A percentile compares a stretch with the other conserved stretches of the same genome.
These are phyloP conservation scores for Zaprionus bogoriensis DNA, from an alignment of 2,888 invertebrate species.

Conservation along the genomic window DNA sequence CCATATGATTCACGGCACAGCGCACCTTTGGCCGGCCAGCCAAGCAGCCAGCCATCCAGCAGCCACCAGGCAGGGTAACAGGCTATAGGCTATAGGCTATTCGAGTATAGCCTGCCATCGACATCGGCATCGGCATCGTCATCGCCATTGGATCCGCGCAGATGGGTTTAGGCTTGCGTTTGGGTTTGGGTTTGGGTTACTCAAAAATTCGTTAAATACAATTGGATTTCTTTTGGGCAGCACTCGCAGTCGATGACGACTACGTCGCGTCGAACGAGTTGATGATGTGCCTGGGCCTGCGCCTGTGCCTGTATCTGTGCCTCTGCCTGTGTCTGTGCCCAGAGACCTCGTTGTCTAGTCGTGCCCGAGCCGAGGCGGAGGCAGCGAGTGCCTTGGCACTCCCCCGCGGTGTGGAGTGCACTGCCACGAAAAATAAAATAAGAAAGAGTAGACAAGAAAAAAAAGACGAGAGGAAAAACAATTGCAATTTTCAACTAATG, in stretches of 20 bases:
- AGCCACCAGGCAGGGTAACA: constrained; percentile 11
- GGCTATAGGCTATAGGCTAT: constrained; percentile 3
- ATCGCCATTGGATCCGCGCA: constrained; percentile 40
- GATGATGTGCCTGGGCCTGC: constrained; percentile 64
- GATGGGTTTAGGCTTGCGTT: no score
- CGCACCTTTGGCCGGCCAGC: constrained; percentile 50
- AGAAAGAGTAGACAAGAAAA: background rate
- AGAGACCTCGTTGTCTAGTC: constrained; percentile 54
- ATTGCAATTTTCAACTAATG: constrained; percentile 81
- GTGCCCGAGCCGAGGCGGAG: constrained; percentile 31
- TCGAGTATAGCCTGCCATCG: constrained; percentile 15
- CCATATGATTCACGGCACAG: constrained; percentile 78
- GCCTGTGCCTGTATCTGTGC: no score
- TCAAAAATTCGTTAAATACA: constrained; percentile 79
- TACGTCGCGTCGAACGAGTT: constrained; percentile 41
- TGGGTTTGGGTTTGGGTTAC: constrained; percentile 54
- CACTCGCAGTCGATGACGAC: constrained; percentile 64
- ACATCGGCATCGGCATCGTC: constrained; percentile 28
- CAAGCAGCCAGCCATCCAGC: constrained; percentile 9
- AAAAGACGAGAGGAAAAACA: constrained; percentile 54
- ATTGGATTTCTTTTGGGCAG: constrained; percentile 73
- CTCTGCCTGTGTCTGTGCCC: no score
- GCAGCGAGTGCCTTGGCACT: constrained; percentile 49
- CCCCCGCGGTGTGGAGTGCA: constrained; percentile 65
- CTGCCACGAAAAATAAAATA: background rate